Conservation (phyloP, 2,113 vertebrate species). For the Datnioides undecimradiatus region DNA sequence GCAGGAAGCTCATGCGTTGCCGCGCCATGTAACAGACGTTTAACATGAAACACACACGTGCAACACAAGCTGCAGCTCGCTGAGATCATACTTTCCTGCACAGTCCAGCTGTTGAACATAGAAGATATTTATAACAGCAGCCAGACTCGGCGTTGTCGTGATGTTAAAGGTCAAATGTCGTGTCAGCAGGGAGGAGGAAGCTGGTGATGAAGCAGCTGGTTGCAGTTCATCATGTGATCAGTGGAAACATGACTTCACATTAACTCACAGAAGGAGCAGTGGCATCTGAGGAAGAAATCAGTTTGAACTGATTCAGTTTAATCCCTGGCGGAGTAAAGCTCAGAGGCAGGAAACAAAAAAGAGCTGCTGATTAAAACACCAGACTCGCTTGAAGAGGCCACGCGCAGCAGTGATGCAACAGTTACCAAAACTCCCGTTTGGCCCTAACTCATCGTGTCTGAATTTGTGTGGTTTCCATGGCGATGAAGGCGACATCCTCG, state of each 20-base stretch:
- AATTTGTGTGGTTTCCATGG: constrained; percentile 4
- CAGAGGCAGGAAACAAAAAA: no score
- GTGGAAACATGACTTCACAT: neutral
- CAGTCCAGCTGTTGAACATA: neutral
- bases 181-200: neutral
- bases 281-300: no score
- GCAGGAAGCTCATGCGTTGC: neutral
- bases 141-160: neutral
- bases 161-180: neutral
- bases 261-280: no score
- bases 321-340: no score
- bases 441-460: neutral
- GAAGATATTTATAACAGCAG: neutral
- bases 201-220: neutral
- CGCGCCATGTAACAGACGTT: constrained; percentile 9
- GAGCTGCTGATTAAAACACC: no score
- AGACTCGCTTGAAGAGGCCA: no score
- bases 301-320: no score
- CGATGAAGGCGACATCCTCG: constrained; percentile 90
- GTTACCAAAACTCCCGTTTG: no score
- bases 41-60: neutral
- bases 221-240: neutral
- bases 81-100: constrained; percentile 2
- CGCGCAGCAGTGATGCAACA: no score
- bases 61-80: neutral